These are phyloP conservation scores for Eretmocerus hayati DNA, from an alignment of 2,888 invertebrate species.

Conservation along the genomic window DNA sequence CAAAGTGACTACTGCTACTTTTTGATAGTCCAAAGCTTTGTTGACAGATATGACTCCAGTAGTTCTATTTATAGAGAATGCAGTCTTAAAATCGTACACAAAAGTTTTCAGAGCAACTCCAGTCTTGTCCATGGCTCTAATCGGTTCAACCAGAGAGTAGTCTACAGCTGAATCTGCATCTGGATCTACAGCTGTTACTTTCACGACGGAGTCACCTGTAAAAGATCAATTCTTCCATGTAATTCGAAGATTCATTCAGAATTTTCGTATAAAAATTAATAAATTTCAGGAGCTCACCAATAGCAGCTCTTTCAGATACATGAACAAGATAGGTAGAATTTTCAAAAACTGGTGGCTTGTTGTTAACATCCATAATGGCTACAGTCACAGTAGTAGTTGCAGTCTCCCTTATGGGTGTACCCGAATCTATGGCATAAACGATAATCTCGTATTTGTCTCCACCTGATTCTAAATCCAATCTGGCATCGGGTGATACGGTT, in stretches of 20 bases:
- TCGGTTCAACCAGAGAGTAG: slow-evolving; percentile 62
- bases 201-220: slow-evolving; percentile 54
- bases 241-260: background rate
- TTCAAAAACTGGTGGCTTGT: slow-evolving; percentile 73
- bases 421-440: slow-evolving; percentile 70
- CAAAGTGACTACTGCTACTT: slow-evolving; percentile 67
- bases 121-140: slow-evolving; percentile 66
- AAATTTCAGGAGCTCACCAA: slow-evolving; percentile 43
- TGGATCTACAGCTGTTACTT: slow-evolving; percentile 62
- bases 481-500: slow-evolving; percentile 65
- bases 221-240: background rate
- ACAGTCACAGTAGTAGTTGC: slow-evolving; percentile 70
- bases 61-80: slow-evolving; percentile 64
- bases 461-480: slow-evolving; percentile 62
- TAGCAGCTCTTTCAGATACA: slow-evolving; percentile 61
- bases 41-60: slow-evolving; percentile 65
- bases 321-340: slow-evolving; percentile 59
- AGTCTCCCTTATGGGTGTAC: slow-evolving; percentile 67
- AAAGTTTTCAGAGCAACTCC: slow-evolving; percentile 62
- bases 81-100: slow-evolving; percentile 58
- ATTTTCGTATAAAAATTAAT: background rate
- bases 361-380: slow-evolving; percentile 69
- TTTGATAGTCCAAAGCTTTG: slow-evolving; percentile 62
- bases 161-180: slow-evolving; percentile 62
- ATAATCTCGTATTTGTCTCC: slow-evolving; percentile 64